These are phyloP conservation scores for Desmophyllum pertusum DNA, from an alignment of 92 coral and sea anemone species.

Conservation along the genomic window DNA sequence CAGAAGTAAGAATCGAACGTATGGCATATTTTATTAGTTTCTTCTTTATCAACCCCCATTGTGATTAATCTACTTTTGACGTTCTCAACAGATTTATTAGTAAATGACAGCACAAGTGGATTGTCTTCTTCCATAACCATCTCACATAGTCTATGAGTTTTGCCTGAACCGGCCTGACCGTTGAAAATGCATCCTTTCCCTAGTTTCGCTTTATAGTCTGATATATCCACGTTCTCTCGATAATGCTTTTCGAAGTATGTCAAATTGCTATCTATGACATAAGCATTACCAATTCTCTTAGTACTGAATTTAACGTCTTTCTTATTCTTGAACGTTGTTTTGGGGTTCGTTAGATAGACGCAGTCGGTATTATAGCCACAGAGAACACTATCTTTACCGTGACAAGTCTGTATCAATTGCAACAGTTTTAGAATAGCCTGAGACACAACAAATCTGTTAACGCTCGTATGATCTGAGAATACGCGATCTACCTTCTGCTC, in stretches of 20 bases:
- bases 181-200: conserved; percentile 33
- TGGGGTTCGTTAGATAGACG: conserved; percentile 28
- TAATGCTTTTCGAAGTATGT: conserved; percentile 50
- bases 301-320: conserved; percentile 8
- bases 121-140: too few species aligned
- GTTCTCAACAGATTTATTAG: too few species aligned
- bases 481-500: neutral
- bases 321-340: conserved; percentile 24
- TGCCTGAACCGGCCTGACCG: too few species aligned
- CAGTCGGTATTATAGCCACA: conserved; percentile 47
- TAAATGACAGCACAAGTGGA: too few species aligned
- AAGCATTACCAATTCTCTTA: conserved; percentile 30
- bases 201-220: neutral
- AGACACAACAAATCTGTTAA: too few species aligned
- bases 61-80: too few species aligned
- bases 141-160: too few species aligned
- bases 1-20: too few species aligned
- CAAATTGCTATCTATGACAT: neutral
- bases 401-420: neutral
- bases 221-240: conserved; percentile 33
- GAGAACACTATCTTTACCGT: neutral
- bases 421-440: too few species aligned
- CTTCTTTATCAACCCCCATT: too few species aligned
- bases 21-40: too few species aligned
- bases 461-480: too few species aligned